Base-by-base conservation (phyloP, 2,797 vertebrate genomes). In the Gouania willdenowi region DNA sequence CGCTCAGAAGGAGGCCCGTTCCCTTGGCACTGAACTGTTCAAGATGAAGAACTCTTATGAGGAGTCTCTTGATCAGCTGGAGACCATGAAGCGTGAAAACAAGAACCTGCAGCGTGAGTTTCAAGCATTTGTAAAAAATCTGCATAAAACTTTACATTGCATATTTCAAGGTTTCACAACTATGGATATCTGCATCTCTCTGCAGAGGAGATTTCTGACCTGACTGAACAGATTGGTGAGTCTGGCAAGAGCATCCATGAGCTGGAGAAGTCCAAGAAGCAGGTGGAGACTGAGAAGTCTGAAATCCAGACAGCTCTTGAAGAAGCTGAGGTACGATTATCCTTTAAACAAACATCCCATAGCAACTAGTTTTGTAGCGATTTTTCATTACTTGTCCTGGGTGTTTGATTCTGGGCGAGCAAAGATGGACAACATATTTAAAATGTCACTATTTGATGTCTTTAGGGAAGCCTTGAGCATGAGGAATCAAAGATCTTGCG, bases 21-120 rank as follows among this genome's bases (percentile, higher is more conserved):
- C 87, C 39, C 82, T 93, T 8, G 73, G 92, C 57, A 93, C 92
- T 6, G 92, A 93, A 42, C 75, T 92, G 14, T 93, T 93, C 73
- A 93, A 93, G 75, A 90, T 93, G 84, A 93, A 92, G 80, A 93
- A 93, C 34, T 89, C 90, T 1, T 93, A 92, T 2, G 91, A 93
- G 51, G 93, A 94, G 42, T 70, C 86, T 48, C 63, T 93, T 69
- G 91, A 92, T 45, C 89, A 92, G 1, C 75, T 93, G 36, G 92
- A 93, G 72, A 92, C 91, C 4, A 73, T 92, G 66, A 93, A 87
- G 69, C 79, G 92, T 11, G 91, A 94, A 68, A 92, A 93, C 75
- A 94, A 93, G 78, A 94, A 94, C 44, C 64, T 94, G 11, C 84
- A 85, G 12, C 83, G 80, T 84, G 32, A 69, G 81, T 62, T 35